These are phyloP conservation scores for Salvelinus alpinus DNA, from an alignment of 2,113 vertebrate genomes.

Conservation along the genomic window DNA sequence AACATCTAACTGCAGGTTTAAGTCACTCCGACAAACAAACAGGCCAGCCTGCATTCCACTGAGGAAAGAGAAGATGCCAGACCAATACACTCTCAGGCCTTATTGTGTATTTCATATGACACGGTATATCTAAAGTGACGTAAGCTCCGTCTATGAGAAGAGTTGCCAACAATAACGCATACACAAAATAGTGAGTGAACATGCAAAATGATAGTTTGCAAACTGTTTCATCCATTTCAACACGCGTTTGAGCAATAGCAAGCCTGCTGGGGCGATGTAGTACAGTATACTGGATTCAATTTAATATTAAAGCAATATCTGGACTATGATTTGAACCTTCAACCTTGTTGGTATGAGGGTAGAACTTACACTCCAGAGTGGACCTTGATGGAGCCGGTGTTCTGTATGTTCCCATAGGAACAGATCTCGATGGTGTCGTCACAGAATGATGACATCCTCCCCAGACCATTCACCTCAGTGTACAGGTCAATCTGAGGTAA, in stretches of 20 bases:
- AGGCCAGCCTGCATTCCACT: constrained; percentile 36
- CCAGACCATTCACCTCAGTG: constrained; percentile 86
- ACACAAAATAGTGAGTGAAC: background rate
- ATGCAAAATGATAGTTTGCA: background rate
- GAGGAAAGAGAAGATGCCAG: background rate
- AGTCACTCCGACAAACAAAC: constrained; percentile 26
- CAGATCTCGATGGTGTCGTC: constrained; percentile 83
- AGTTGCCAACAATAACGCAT: background rate
- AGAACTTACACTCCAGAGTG: constrained; percentile 90
- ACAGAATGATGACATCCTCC: constrained; percentile 80
- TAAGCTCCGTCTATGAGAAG: background rate
- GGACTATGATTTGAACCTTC: too few species aligned
- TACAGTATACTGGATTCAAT: too few species aligned
- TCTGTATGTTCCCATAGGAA: constrained; percentile 81
- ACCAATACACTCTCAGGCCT: background rate
- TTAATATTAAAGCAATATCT: too few species aligned
- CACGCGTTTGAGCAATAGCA: background rate
- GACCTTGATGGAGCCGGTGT: constrained; percentile 90
- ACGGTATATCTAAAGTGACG: background rate
- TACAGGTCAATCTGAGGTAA: constrained; percentile 87
- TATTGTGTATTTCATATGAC: background rate
- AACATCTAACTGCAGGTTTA: background rate
- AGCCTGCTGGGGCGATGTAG: too few species aligned
- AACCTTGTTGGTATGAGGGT: background rate
- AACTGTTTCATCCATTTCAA: background rate